phyloP scores from a whole-genome alignment of 92 coral and sea anemone species.

The Micromussa lordhowensis region DNA sequence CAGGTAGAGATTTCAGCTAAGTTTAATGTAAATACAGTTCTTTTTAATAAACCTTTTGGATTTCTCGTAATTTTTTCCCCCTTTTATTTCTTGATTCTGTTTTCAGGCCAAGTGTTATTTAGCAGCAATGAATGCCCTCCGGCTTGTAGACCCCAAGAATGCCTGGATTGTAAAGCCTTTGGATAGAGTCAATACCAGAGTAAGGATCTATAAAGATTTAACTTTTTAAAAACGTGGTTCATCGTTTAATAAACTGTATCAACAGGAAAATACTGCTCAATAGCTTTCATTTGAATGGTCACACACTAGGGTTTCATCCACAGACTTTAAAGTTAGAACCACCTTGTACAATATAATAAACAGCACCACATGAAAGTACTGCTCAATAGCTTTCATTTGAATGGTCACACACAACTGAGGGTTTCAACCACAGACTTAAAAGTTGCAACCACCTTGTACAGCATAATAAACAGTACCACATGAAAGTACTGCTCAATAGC shows the following conservation, averaged over 20 bases:
- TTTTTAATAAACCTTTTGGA: not conserved
- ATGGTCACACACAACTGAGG: no score
- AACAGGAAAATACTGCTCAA: not conserved
- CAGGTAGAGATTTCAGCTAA: slow-evolving; percentile 60
- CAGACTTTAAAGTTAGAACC: not conserved
- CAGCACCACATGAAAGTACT: no score
- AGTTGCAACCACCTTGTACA: no score
- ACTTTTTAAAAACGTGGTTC: no score
- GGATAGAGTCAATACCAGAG: slow-evolving; percentile 84
- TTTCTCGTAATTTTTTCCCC: not conserved
- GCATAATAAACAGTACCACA: no score
- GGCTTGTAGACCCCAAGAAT: slow-evolving; percentile 89
- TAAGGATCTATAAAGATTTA: slow-evolving; percentile 4
- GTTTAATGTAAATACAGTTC: not conserved
- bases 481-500: no score
- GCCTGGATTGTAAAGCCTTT: slow-evolving; percentile 98
- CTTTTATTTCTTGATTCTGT: no score
- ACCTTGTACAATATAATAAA: no score
- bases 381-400: no score
- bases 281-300: slow-evolving; percentile 11
- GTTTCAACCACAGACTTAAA: no score
- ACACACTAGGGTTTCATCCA: not conserved
- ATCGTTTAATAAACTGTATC: no score
- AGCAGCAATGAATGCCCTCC: slow-evolving; percentile 92
- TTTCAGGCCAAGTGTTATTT: slow-evolving; percentile 95